Base-by-base conservation (phyloP, 2,888 invertebrate genomes). In the Callimorpha dominula region DNA sequence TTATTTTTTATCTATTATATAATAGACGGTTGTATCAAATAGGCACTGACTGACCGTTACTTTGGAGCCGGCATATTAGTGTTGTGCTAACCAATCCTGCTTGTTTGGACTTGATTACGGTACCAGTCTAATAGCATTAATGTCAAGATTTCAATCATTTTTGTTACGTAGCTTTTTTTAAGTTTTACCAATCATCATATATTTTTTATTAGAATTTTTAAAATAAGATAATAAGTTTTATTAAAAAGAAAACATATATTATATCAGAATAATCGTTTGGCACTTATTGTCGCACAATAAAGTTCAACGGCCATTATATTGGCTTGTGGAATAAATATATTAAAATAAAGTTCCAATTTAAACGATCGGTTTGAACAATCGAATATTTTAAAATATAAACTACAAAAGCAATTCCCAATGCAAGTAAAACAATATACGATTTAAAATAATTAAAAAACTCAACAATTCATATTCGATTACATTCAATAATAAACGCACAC, bases 1-100 rank as follows among this genome's bases (percentile, higher is more conserved):
- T 89, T 88, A 87, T 88, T 89, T 88, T 82, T 70, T 75, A 87
- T 77, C 74, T 88, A 86, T 88, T 88, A 89, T 87, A 86, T 88
- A 88, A 89, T 87, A 89, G 86, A 82, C 75, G 84, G 87, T 89
- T 88, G 87, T 78, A 75, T 81, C 71, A 76, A 80, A 81, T 74
- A 77, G 65, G 79, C 78, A 79, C 70, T 72, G 73, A 71, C 70
- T 72, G 73, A 73, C 76, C 74, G 69, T 74, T 76, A 78, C 63
- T 65, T 81, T 72, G 66, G 62, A 65, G 79, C 63, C 50, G 63
- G 46, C 71, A 63, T 67, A 75, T 81, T 68, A 75, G 73, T 80
- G 71, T 80, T 81, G 74, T 68, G 80, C 77, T 80, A 80, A 79
- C 82, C 75, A 80, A 81, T 76, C 73, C 67, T 65, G 71, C 81